These are phyloP conservation scores for Indicator indicator DNA, from an alignment of 2,113 vertebrate genomes.

Conservation along the genomic window DNA sequence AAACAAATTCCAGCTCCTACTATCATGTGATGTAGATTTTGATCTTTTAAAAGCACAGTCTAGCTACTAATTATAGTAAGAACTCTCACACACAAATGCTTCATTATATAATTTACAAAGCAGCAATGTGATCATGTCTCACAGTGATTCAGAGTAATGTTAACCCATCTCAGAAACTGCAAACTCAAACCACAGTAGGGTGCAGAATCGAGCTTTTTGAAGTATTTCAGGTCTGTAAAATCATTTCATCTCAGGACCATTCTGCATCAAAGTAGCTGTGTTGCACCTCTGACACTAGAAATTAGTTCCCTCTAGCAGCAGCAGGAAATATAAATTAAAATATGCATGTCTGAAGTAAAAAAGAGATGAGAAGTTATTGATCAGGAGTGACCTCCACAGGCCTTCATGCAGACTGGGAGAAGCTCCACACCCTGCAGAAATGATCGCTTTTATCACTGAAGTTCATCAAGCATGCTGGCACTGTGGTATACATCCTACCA, in stretches of 20 bases:
- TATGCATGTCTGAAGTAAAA: not conserved
- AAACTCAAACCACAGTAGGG: conserved; percentile 17
- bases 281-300: not conserved
- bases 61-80: conserved; percentile 4
- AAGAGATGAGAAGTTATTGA: not conserved
- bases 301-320: not conserved
- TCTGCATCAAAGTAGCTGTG: not conserved
- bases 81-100: not conserved
- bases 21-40: not conserved
- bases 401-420: not conserved
- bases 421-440: not conserved
- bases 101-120: conserved; percentile 37
- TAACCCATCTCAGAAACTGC: not conserved
- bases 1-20: conserved; percentile 20
- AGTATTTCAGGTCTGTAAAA: conserved; percentile 1
- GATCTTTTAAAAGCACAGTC: conserved; percentile 20
- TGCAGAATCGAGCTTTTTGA: not conserved
- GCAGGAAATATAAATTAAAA: conserved; percentile 6
- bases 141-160: not conserved
- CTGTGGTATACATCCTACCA: not conserved
- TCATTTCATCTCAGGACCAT: not conserved
- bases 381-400: not conserved
- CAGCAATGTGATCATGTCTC: not conserved
- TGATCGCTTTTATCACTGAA: not conserved
- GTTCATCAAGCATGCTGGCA: not conserved